phyloP scores from a whole-genome alignment of 2,797 vertebrate species.

The Syngnathus rostellatus region DNA sequence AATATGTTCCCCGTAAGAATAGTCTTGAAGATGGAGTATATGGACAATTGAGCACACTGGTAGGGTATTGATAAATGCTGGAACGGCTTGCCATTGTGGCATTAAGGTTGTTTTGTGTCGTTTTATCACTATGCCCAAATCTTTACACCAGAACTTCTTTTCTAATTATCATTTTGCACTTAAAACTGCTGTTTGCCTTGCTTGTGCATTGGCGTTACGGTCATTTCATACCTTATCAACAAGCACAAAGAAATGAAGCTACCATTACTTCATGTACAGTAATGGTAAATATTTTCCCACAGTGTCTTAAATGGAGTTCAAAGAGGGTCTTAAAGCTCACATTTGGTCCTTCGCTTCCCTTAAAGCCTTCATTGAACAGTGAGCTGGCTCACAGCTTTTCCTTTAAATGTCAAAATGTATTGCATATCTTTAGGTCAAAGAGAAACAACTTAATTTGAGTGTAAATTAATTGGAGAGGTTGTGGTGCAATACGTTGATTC shows the following conservation, averaged over 20 bases:
- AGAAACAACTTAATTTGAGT: constrained; percentile 10
- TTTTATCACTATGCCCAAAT: constrained; percentile 24
- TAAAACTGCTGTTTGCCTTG: not conserved
- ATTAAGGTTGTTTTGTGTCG: constrained; percentile 9
- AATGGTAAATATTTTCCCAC: constrained; percentile 19
- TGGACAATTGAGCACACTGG: not conserved
- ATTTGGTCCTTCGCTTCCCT: constrained; percentile 37
- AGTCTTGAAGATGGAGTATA: no score
- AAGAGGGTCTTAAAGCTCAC: constrained; percentile 15
- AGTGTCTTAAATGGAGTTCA: constrained; percentile 46
- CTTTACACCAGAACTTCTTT: constrained; percentile 27
- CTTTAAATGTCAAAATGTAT: not conserved
- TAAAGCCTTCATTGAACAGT: constrained; percentile 29
- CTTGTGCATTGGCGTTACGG: not conserved
- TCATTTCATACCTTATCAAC: constrained; percentile 4
- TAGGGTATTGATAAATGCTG: not conserved
- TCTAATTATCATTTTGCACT: constrained; percentile 10
- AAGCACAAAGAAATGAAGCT: not conserved
- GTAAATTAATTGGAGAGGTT: not conserved
- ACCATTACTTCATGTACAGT: not conserved
- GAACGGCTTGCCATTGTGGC: not conserved
- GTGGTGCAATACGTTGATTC: constrained; percentile 18
- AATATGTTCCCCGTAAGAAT: not conserved
- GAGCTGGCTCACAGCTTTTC: constrained; percentile 44
- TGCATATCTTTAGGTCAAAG: constrained; percentile 9